Base-by-base conservation (phyloP, 2,113 vertebrate species). In the Alaudala cheleensis region DNA sequence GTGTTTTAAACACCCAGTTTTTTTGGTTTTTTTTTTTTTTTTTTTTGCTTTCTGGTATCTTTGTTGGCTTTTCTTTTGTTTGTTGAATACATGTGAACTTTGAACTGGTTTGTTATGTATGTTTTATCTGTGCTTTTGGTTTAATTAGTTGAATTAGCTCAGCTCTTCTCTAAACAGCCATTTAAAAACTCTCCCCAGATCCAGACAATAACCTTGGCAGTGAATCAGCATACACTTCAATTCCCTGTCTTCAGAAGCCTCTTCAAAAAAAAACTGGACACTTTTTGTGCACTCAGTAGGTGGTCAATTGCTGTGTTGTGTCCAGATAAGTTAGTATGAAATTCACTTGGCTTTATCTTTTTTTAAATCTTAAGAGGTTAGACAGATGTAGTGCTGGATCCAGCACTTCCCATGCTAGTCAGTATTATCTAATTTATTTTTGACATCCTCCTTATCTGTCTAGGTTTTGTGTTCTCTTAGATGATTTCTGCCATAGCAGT, bases 1-100 rank as follows among this genome's bases (percentile, higher is more conserved):
- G 7, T 51, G 21, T 58, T 47, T 89, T 47, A 57, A 86, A 39
- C 5, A 66, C 16, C 1, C 2, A 0, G 0, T 84, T 37, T 37
- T 37, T 37, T 37, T 8, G 37, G 37, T 37, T 37, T 37, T 37
- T 37, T 37, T 37, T 37, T 8, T 8, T 8, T 37, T 37, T 37
- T 37, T 37, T 78, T 85, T 70, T 74, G 20, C 11, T 91, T 91
- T 31, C 17, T 5, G 6, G 0, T 71, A 20, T 44, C 11, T 76
- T 66, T 34, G 26, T 37, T 19, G 12, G 7, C 1, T 34, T 37
- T 44, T 39, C 26, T 57, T 87, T 47, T 39, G 10, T 69, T 69
- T 72, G 19, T 58, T 73, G 10, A 69, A 10, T 45, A 81, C 50
- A 3, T 40, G 16, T 23, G 53, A 18, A 44, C 28, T 81, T 81